A percentile compares a stretch with the other conserved stretches of the same genome.
Evolutionary conservation across 1,140 invertebrate species (phyloP).

Genomic region (Drosophila ambigua): DNA sequence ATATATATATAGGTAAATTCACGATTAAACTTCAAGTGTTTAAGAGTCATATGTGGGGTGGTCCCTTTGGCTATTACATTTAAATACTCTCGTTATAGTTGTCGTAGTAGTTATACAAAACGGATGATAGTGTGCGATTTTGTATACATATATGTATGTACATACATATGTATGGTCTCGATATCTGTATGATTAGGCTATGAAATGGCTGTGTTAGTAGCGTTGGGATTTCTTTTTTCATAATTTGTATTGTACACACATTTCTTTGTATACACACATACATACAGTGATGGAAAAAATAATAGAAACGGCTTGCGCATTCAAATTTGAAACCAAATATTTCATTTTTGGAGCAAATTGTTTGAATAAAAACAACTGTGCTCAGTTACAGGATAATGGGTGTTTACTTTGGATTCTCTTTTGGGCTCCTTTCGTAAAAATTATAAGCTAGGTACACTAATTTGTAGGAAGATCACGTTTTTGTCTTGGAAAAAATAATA

Average conservation of each 20-base stretch:
- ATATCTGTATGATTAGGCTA: conserved; percentile 20
- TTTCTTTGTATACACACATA: conserved; percentile 6
- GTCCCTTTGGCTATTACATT: conserved; percentile 53
- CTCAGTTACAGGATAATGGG: too few species aligned
- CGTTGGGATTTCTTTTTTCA: conserved; percentile 18
- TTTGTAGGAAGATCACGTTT: too few species aligned
- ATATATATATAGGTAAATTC: conserved; percentile 43
- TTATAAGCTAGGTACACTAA: too few species aligned
- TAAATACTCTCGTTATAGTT: conserved; percentile 6
- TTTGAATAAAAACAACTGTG: too few species aligned
- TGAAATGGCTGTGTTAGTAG: conserved; percentile 55
- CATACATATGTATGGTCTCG: conserved; percentile 10
- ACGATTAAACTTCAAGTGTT: conserved; percentile 57
- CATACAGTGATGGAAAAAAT: too few species aligned
- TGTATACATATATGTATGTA: conserved; percentile 24
- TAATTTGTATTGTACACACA: conserved; percentile 32
- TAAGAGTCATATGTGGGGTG: conserved; percentile 27
- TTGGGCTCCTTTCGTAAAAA: too few species aligned
- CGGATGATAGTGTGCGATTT: conserved; percentile 17
- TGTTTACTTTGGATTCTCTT: too few species aligned
- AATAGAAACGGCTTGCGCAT: too few species aligned
- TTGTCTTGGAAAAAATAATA: too few species aligned
- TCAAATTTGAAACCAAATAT: too few species aligned
- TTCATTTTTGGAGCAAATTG: too few species aligned
- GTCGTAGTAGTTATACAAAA: conserved; percentile 17